Evolutionary conservation across 2,888 invertebrate genomes (phyloP).

Genomic region (Ennomos quercinarius): DNA sequence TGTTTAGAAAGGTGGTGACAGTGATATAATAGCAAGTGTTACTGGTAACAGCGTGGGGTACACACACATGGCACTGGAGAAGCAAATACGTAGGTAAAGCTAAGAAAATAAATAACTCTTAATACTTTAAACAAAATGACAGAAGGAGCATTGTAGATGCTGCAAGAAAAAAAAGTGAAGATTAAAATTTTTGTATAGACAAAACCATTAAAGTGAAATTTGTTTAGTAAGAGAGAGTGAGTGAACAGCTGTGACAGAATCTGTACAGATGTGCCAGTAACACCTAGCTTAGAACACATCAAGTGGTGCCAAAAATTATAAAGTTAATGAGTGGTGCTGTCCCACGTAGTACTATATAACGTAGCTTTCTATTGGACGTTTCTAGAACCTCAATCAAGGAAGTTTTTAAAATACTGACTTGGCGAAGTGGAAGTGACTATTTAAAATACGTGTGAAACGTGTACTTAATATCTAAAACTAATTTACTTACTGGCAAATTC

Average conservation of each 20-base stretch:
- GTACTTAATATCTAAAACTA: slow-evolving; percentile 28
- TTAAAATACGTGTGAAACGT: background rate
- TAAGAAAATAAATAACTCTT: slow-evolving; percentile 28
- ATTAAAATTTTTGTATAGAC: slow-evolving; percentile 1
- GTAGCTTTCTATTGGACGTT: background rate
- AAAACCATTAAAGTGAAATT: background rate
- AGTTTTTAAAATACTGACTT: background rate
- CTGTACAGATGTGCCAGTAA: slow-evolving; percentile 8
- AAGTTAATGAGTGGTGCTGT: too few species aligned
- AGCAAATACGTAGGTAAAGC: slow-evolving; percentile 24
- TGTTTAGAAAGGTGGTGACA: background rate
- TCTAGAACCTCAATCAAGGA: background rate
- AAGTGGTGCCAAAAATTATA: too few species aligned
- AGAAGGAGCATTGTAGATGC: slow-evolving; percentile 16
- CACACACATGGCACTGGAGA: slow-evolving; percentile 5
- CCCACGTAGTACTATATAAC: slow-evolving; percentile 58
- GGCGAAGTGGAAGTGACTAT: slow-evolving; percentile 3
- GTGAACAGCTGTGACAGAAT: slow-evolving; percentile 2
- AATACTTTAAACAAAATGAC: slow-evolving; percentile 9
- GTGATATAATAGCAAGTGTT: slow-evolving; percentile 9
- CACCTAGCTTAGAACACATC: slow-evolving; percentile 12
- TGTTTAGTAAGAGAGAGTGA: background rate
- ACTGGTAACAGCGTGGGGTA: slow-evolving; percentile 3
- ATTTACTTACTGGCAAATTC: slow-evolving; percentile 41
- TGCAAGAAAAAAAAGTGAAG: slow-evolving; percentile 18